Evolutionary conservation across 2,113 vertebrate genomes (phyloP), one percentile per base, ranked within the genome.

Genomic region (Sturnira hondurensis): DNA sequence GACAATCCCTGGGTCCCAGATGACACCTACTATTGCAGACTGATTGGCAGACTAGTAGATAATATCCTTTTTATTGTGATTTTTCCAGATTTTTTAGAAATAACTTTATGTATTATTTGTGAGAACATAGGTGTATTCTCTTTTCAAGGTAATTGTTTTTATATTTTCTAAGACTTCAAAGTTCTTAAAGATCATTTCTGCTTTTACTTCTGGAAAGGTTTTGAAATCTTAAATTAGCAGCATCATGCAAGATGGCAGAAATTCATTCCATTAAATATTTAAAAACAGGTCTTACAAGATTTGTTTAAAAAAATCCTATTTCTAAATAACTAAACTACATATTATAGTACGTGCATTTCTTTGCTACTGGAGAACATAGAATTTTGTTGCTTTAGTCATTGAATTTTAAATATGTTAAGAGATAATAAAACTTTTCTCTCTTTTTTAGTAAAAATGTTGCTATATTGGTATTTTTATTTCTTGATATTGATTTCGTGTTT

Each of bases 1-100:
- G 99, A 99, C 45, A 99, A 99, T 70, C 98, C 99, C 0, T 99
- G 99, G 99, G 97, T 99, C 76, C 99, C 99, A 3, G 99, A 99
- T n/a, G 99, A 99, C 96, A 98, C 99, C 58, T 99, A 99, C 97
- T 99, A 99, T 97, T 99, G 99, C 99, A 99, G 99, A 97, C 98
- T 99, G 82, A 99, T 99, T 96, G 99, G 99, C 77, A 99, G 99
- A 94, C 98, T 99, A 11, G 99, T 99, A 71, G 99, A 99, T 97
- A 99, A 99, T 99, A 99, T 99, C 99, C 99, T 99, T 99, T 95
- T 83, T 78, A 70, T 33, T 47, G 3, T 95, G 26, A 41, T 73
- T 83, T 94, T 4, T 74, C 28, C 73, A 86, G 20, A 45, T 20
- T 56, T 11, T 38, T 10, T 36, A 65, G n/a, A 82, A 95, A 70